Conservation (phyloP, 2,113 vertebrate genomes). For the Ciconia maguari region DNA sequence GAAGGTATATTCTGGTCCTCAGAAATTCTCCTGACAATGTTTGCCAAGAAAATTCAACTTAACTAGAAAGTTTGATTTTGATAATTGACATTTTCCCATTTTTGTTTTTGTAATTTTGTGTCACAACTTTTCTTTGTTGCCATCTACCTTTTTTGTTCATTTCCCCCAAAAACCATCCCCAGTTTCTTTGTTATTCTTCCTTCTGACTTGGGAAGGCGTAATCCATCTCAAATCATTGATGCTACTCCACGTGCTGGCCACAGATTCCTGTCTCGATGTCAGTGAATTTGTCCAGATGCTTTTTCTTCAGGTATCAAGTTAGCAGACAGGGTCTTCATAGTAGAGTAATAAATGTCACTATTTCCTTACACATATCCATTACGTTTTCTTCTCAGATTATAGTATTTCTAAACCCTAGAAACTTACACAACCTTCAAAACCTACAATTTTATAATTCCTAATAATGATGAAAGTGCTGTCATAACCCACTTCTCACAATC, state of each 20-base stretch:
- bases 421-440: not conserved
- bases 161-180: not conserved
- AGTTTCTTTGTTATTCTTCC: not conserved
- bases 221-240: not conserved
- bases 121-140: not conserved
- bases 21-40: not conserved
- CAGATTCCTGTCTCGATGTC: not conserved
- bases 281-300: not conserved
- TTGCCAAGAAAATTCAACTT: not conserved
- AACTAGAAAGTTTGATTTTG: not conserved
- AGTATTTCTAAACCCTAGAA: not conserved
- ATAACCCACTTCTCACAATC: not conserved
- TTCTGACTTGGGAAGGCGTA: not conserved
- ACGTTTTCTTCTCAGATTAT: not conserved
- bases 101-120: not conserved
- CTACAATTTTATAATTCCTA: not conserved
- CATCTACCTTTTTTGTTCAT: not conserved
- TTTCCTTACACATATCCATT: not conserved
- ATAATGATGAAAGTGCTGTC: not conserved
- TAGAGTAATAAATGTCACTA: not conserved
- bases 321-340: not conserved
- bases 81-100: not conserved
- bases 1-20: not conserved
- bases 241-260: fast-evolving
- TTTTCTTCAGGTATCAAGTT: not conserved